Conservation (phyloP, 2,113 vertebrate genomes). For the Cacatua alba region DNA sequence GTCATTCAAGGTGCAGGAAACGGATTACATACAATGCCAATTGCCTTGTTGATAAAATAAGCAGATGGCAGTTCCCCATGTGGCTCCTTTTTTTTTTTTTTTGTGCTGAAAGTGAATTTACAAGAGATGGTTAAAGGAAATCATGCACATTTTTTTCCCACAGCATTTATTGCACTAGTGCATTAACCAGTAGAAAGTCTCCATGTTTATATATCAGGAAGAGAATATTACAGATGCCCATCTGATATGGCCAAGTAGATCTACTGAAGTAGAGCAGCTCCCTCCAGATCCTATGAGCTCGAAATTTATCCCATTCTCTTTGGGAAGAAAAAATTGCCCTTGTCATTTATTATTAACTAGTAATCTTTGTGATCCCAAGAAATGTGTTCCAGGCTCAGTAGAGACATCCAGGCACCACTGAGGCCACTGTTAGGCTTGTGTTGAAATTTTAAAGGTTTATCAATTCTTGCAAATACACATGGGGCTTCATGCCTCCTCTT, state of each 20-base stretch:
- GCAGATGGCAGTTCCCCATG: neutral
- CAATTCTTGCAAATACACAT: neutral
- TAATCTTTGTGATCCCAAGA: neutral
- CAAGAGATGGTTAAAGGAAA: neutral
- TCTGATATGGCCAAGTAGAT: neutral
- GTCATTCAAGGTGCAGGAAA: neutral
- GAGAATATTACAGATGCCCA: neutral
- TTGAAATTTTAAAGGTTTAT: neutral
- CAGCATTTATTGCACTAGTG: neutral
- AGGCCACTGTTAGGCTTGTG: neutral
- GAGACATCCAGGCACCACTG: neutral
- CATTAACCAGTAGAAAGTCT: neutral
- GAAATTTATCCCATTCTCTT: neutral
- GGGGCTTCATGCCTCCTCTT: neutral
- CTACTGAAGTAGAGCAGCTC: neutral
- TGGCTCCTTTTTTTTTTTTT: neutral
- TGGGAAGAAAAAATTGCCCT: neutral
- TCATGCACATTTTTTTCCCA: accelerated
- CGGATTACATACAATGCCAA: neutral
- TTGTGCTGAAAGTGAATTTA: neutral
- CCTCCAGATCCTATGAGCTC: neutral
- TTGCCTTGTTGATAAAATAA: neutral
- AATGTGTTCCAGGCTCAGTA: neutral
- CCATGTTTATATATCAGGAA: neutral
- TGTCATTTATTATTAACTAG: neutral